A percentile compares a stretch with the other conserved stretches of the same genome.
These are phyloP conservation scores for Pseudomyrmex concolor DNA, from an alignment of 1,140 invertebrate species.

Conservation along the genomic window DNA sequence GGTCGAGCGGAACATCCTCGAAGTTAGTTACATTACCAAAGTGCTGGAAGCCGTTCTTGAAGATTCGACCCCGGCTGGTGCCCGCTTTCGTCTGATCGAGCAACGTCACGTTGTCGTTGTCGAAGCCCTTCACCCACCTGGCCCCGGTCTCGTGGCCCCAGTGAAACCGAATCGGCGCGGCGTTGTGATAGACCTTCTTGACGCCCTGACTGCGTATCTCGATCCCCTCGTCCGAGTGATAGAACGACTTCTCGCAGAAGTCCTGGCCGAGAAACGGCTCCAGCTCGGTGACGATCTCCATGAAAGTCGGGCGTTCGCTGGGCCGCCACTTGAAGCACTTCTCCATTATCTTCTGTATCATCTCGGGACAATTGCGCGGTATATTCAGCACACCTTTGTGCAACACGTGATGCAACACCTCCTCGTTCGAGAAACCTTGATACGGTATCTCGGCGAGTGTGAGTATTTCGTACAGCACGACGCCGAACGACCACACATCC, in stretches of 20 bases:
- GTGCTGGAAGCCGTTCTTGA: conserved; percentile 80
- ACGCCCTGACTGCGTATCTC: conserved; percentile 77
- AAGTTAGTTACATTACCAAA: conserved; percentile 72
- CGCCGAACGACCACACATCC: conserved; percentile 92
- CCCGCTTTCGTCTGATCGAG: conserved; percentile 77
- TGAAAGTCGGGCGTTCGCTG: conserved; percentile 78
- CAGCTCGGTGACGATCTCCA: conserved; percentile 85
- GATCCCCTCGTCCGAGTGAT: conserved; percentile 83
- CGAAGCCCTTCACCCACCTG: conserved; percentile 79
- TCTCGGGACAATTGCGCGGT: conserved; percentile 85
- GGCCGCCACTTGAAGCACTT: conserved; percentile 85
- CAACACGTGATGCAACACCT: conserved; percentile 89
- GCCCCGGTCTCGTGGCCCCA: conserved; percentile 79
- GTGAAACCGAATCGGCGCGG: conserved; percentile 77
- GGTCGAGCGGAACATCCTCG: conserved; percentile 77
- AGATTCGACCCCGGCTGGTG: conserved; percentile 76
- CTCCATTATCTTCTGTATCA: conserved; percentile 83
- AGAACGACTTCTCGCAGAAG: conserved; percentile 85
- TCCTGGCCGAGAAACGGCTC: conserved; percentile 81
- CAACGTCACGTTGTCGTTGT: conserved; percentile 78
- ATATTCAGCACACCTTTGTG: conserved; percentile 88
- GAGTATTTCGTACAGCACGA: conserved; percentile 92
- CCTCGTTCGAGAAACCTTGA: conserved; percentile 88
- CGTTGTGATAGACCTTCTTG: conserved; percentile 78
- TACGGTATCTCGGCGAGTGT: conserved; percentile 91